Evolutionary conservation across 2,113 vertebrate species (phyloP).

Genomic region (Nannobrachium achirus): DNA sequence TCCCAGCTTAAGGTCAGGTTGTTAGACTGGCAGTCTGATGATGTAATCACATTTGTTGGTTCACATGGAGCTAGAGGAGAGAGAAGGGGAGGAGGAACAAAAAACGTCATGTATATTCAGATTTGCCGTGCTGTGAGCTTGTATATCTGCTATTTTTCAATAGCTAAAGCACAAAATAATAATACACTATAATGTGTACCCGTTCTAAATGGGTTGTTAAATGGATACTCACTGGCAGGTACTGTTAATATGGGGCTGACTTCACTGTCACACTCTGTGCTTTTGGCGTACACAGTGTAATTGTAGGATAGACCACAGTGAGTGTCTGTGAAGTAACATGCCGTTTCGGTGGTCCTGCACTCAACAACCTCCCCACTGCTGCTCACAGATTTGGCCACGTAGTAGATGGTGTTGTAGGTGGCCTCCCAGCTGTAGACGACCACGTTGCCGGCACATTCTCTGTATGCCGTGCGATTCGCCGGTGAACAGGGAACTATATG

Average conservation of each 20-base stretch:
- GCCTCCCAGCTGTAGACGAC: slow-evolving; percentile 71
- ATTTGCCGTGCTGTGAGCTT: too few relatives aligned
- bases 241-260: slow-evolving; percentile 46
- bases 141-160: too few relatives aligned
- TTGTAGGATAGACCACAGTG: slow-evolving; percentile 73
- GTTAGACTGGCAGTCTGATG: slow-evolving; percentile 52
- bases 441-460: slow-evolving; percentile 71
- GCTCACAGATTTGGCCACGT: slow-evolving; percentile 66
- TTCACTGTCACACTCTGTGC: slow-evolving; percentile 58
- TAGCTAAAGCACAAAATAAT: too few relatives aligned
- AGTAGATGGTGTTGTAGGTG: slow-evolving; percentile 71
- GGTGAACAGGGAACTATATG: slow-evolving; percentile 80
- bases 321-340: slow-evolving; percentile 74
- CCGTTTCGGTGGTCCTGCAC: slow-evolving; percentile 66
- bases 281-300: slow-evolving; percentile 69
- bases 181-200: too few relatives aligned
- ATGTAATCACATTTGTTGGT: slow-evolving; percentile 68
- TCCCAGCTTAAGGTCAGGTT: slow-evolving; percentile 73
- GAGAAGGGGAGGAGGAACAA: not conserved
- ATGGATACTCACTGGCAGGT: slow-evolving; percentile 61
- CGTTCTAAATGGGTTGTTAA: too few relatives aligned
- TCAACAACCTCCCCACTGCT: slow-evolving; percentile 20
- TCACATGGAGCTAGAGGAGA: slow-evolving; percentile 76
- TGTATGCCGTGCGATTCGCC: slow-evolving; percentile 16
- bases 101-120: too few relatives aligned